Conservation (phyloP, 2,797 vertebrate genomes). For the Lindbergichthys nudifrons region DNA sequence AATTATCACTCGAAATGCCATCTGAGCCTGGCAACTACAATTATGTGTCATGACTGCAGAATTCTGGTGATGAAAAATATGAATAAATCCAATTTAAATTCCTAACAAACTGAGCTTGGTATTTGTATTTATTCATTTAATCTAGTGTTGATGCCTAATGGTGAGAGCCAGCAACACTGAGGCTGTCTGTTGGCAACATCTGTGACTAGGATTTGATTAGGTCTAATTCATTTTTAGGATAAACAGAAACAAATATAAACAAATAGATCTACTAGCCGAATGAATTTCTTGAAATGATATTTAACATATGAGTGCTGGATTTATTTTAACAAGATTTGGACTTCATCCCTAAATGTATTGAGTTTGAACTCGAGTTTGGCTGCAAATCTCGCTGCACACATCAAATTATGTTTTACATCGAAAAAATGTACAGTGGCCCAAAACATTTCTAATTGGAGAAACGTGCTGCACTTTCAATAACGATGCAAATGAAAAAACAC, state of each 20-base stretch:
- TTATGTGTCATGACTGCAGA: conserved; percentile 6
- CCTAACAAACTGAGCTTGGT: not conserved
- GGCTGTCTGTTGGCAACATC: not conserved
- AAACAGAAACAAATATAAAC: conserved; percentile 7
- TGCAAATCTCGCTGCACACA: not conserved
- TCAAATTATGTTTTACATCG: not conserved
- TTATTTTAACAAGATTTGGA: not conserved
- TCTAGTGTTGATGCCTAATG: not conserved
- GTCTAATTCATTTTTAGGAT: not conserved
- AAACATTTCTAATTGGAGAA: too few species aligned
- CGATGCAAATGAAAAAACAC: too few species aligned
- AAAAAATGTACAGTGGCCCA: not conserved
- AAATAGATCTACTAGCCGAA: not conserved
- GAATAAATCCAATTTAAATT: not conserved
- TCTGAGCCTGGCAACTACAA: conserved; percentile 3
- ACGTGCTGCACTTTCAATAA: too few species aligned
- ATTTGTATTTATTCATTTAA: not conserved
- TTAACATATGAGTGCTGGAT: not conserved
- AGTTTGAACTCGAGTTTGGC: not conserved
- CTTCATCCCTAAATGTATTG: not conserved
- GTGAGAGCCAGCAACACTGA: not conserved
- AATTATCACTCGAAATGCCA: conserved; percentile 22
- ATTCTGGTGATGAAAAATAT: not conserved
- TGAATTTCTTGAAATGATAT: not conserved
- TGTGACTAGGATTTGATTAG: not conserved